A percentile compares a stretch with the other conserved stretches of the same genome.
These are phyloP conservation scores for Scomber scombrus DNA, from an alignment of 2,113 vertebrate species.

Conservation along the genomic window DNA sequence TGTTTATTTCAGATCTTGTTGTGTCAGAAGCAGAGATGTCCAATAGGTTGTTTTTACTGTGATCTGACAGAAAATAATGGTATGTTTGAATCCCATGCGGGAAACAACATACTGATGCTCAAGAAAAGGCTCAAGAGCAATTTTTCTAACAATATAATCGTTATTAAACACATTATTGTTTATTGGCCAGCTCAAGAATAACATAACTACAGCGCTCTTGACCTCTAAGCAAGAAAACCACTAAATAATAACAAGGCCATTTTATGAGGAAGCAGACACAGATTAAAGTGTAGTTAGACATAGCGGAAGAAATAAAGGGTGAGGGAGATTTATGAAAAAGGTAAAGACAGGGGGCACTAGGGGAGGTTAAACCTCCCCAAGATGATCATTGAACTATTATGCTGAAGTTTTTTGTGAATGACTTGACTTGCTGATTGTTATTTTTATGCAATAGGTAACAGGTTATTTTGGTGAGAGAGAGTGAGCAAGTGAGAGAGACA, in stretches of 20 bases:
- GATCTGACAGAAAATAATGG: background rate
- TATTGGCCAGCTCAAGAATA: background rate
- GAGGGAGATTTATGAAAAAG: constrained; percentile 31
- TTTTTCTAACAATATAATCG: background rate
- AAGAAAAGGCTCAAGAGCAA: background rate
- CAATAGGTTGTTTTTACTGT: background rate
- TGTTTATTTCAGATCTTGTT: constrained; percentile 8
- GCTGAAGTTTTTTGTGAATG: too few species aligned
- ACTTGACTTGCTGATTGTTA: too few species aligned
- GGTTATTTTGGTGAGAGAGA: too few species aligned
- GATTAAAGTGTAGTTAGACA: background rate
- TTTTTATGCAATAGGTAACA: too few species aligned
- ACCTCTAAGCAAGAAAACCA: constrained; percentile 36
- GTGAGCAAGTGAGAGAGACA: too few species aligned
- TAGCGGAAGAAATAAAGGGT: background rate
- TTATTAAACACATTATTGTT: constrained; percentile 7
- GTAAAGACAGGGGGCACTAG: too few species aligned
- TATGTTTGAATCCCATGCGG: background rate
- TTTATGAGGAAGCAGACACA: background rate
- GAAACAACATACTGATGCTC: background rate
- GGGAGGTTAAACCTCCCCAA: too few species aligned
- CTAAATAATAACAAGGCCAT: constrained; percentile 17
- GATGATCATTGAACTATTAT: too few species aligned
- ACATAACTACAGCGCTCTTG: background rate
- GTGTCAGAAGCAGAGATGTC: background rate